Conservation (phyloP, 1,140 invertebrate genomes). For the Diorhabda carinulata region DNA sequence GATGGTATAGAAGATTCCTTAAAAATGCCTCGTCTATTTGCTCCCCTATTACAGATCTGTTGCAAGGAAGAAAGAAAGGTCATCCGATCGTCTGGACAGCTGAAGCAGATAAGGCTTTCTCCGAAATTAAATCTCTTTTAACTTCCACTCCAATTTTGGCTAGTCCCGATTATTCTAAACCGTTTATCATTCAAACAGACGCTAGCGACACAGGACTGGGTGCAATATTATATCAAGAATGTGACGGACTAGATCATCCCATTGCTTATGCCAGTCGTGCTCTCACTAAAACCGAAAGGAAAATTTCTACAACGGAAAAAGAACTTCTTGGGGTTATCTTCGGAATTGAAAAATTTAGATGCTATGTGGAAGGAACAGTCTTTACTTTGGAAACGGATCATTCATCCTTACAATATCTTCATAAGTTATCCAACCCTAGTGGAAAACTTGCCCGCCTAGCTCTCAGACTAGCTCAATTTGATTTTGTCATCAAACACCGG, state of each 20-base stretch:
- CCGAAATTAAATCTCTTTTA: slow-evolving; percentile 8
- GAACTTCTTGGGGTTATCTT: slow-evolving; percentile 51
- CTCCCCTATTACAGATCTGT: slow-evolving; percentile 34
- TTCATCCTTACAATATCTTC: slow-evolving; percentile 48
- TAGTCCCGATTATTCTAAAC: slow-evolving; percentile 19
- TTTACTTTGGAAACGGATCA: slow-evolving; percentile 53
- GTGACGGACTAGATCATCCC: slow-evolving; percentile 25
- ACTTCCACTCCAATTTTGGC: slow-evolving; percentile 15
- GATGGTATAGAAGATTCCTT: slow-evolving; percentile 24
- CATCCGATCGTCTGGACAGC: slow-evolving; percentile 4
- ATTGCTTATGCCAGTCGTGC: slow-evolving; percentile 41
- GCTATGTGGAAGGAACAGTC: slow-evolving; percentile 46
- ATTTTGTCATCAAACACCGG: slow-evolving; percentile 10
- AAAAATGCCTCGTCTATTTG: slow-evolving; percentile 7
- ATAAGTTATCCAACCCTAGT: slow-evolving; percentile 45
- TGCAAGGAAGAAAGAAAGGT: slow-evolving; percentile 18
- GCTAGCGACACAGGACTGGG: slow-evolving; percentile 32
- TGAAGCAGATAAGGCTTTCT: slow-evolving; percentile 5
- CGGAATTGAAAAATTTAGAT: slow-evolving; percentile 45
- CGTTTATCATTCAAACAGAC: slow-evolving; percentile 28
- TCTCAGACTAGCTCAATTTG: slow-evolving; percentile 24
- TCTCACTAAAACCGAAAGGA: slow-evolving; percentile 43
- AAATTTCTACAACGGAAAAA: slow-evolving; percentile 48
- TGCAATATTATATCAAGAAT: slow-evolving; percentile 27
- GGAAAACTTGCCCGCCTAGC: slow-evolving; percentile 48